Conservation (phyloP, 2,113 vertebrate genomes). For the Gavialis gangeticus region DNA sequence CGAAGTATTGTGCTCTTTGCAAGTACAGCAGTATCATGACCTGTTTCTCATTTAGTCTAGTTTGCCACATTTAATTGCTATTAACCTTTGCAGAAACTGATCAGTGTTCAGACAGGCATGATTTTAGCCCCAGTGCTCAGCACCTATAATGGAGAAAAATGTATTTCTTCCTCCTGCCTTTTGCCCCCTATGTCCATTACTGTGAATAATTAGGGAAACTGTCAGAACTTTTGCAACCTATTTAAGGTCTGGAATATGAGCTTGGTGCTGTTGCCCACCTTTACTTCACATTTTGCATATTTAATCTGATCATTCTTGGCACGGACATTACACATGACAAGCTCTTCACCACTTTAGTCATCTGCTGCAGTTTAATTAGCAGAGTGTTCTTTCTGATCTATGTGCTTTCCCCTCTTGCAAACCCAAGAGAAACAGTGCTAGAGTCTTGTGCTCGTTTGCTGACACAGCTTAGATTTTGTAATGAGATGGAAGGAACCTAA, state of each 20-base stretch:
- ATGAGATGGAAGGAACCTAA: conserved; percentile 68
- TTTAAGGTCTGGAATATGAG: conserved; percentile 74
- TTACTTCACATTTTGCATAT: conserved; percentile 82
- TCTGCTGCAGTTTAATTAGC: conserved; percentile 86
- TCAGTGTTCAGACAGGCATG: conserved; percentile 88
- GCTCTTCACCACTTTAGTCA: conserved; percentile 75
- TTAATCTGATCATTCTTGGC: conserved; percentile 80
- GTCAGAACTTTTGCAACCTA: conserved; percentile 81
- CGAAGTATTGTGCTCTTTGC: conserved; percentile 81
- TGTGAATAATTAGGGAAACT: conserved; percentile 87
- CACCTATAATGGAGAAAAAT: conserved; percentile 84
- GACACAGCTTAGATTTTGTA: conserved; percentile 80
- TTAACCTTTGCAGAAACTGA: conserved; percentile 90
- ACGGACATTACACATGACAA: conserved; percentile 79
- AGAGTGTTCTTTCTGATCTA: conserved; percentile 80
- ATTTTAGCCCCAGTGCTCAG: conserved; percentile 85
- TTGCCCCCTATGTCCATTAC: conserved; percentile 82
- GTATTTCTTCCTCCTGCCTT: conserved; percentile 81
- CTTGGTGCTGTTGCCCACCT: conserved; percentile 77
- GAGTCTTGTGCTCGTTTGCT: conserved; percentile 83
- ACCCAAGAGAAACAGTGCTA: conserved; percentile 75
- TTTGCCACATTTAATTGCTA: conserved; percentile 91
- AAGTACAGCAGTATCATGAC: conserved; percentile 85
- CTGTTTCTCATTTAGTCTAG: conserved; percentile 86
- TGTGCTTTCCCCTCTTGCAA: conserved; percentile 83